phyloP scores from a whole-genome alignment of 2,797 vertebrate species.

The Phataginus tetradactyla region DNA sequence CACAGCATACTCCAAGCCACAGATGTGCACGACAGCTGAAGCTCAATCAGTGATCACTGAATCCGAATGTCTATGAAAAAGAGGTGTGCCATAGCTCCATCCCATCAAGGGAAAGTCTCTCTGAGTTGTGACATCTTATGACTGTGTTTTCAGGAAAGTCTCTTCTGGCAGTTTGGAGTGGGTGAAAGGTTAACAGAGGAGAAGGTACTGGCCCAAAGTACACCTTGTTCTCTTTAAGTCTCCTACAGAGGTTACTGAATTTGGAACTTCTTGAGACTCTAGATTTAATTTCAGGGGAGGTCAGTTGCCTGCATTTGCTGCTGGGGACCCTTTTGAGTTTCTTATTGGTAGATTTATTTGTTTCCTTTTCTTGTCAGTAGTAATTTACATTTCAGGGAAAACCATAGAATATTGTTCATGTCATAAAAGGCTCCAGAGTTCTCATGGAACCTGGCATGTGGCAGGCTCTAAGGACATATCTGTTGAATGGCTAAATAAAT shows the following conservation, averaged over 20 bases:
- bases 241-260: neutral
- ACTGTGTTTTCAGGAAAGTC: neutral
- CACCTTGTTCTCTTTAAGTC: neutral
- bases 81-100: neutral
- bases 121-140: neutral
- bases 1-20: neutral
- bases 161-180: neutral
- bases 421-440: neutral
- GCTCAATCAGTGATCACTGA: neutral
- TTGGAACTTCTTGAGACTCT: neutral
- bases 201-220: neutral
- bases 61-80: neutral
- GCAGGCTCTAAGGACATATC: neutral
- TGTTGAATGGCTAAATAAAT: neutral
- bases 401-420: neutral
- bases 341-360: neutral
- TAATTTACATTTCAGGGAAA: conserved; percentile 14
- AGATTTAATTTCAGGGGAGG: neutral
- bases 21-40: neutral
- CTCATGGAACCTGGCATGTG: neutral
- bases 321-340: neutral
- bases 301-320: neutral
- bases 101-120: neutral
- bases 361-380: neutral
- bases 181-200: neutral